A percentile compares a stretch with the other conserved stretches of the same genome.
phyloP scores from a whole-genome alignment of 2,113 vertebrate species.

The Burhinus oedicnemus region DNA sequence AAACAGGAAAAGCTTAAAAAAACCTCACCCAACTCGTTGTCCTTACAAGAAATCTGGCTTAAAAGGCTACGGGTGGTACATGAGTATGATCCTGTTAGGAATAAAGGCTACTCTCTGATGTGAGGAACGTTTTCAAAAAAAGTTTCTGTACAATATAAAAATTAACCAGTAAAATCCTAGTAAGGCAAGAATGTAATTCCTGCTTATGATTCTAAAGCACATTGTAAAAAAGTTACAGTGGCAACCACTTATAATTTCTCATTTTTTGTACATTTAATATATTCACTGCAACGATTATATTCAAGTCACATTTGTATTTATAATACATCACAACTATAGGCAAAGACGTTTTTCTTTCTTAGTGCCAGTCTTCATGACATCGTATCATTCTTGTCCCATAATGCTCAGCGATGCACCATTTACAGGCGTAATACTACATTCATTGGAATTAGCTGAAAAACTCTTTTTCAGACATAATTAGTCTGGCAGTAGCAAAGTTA shows the following conservation, averaged over 20 bases:
- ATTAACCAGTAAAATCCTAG: background rate
- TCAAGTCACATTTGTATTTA: background rate
- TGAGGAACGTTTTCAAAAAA: background rate
- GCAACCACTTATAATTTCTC: background rate
- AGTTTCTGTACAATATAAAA: background rate
- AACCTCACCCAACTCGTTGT: background rate
- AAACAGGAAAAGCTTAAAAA: background rate
- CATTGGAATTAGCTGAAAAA: background rate
- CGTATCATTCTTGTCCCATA: background rate
- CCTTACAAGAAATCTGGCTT: background rate
- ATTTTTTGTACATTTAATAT: background rate
- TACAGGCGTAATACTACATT: background rate
- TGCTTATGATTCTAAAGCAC: background rate
- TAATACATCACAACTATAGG: accelerated
- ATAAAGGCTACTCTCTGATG: background rate
- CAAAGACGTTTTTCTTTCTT: background rate
- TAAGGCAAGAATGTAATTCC: background rate
- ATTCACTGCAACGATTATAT: background rate
- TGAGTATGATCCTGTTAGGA: accelerated
- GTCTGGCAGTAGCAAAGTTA: background rate
- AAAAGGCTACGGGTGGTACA: background rate
- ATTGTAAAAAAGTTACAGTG: background rate
- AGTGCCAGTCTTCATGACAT: background rate
- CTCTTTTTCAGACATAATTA: background rate
- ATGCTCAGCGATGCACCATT: background rate